These are phyloP conservation scores for Sarcophaga caerulescens DNA, from an alignment of 2,888 invertebrate species.

Conservation along the genomic window DNA sequence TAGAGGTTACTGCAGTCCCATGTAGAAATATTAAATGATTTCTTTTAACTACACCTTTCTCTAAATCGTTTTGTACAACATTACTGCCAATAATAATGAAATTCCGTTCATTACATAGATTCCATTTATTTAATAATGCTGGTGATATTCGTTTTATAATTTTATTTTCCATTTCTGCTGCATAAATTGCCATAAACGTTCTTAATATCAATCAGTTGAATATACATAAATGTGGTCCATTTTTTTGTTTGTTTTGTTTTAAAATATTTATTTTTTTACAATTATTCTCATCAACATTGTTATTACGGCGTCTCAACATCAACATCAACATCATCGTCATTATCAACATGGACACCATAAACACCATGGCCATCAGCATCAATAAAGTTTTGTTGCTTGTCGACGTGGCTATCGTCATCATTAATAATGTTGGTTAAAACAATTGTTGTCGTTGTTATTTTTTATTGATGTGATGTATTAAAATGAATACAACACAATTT, in stretches of 20 bases:
- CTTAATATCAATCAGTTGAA: conserved; percentile 10
- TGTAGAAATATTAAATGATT: too few relatives aligned
- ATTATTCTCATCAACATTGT: background rate
- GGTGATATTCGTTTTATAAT: too few relatives aligned
- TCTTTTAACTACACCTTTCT: too few relatives aligned
- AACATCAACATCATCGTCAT: background rate
- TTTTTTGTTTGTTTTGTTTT: background rate
- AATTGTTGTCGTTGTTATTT: background rate
- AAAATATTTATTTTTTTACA: background rate
- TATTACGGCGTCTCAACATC: background rate
- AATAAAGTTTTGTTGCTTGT: background rate
- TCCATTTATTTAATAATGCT: too few relatives aligned
- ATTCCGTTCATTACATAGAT: too few relatives aligned
- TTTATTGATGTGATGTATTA: background rate
- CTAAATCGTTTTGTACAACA: too few relatives aligned
- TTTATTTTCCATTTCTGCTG: too few relatives aligned
- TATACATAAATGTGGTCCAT: background rate
- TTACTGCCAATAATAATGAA: too few relatives aligned
- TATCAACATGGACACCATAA: background rate
- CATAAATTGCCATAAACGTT: background rate
- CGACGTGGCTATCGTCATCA: background rate
- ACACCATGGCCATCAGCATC: background rate
- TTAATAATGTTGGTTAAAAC: background rate
- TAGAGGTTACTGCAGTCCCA: too few relatives aligned
- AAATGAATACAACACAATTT: background rate